These are phyloP conservation scores for Saxidomus purpurata DNA, from an alignment of 1,140 invertebrate genomes.

Conservation along the genomic window DNA sequence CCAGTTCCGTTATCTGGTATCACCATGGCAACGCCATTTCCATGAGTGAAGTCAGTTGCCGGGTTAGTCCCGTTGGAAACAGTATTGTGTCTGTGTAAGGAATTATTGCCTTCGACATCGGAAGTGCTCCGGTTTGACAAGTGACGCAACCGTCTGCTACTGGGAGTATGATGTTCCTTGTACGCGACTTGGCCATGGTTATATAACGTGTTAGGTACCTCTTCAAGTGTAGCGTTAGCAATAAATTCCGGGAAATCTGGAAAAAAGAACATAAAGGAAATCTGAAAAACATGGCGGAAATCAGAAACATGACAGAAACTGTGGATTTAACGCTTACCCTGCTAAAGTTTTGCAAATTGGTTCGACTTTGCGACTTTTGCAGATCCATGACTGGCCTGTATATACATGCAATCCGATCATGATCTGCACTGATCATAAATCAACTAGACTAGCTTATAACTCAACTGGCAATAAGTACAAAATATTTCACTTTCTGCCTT, in stretches of 20 bases:
- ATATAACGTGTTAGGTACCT: slow-evolving; percentile 75
- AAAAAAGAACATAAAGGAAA: slow-evolving; percentile 35
- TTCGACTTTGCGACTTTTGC: too few species aligned
- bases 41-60: slow-evolving; percentile 13
- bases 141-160: slow-evolving; percentile 49
- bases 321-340: too few species aligned
- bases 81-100: slow-evolving; percentile 75
- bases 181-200: slow-evolving; percentile 14
- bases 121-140: background rate
- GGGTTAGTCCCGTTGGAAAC: slow-evolving; percentile 77
- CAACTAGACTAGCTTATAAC: too few species aligned
- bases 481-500: too few species aligned
- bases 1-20: background rate
- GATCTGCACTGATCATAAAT: too few species aligned
- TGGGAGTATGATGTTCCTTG: slow-evolving; percentile 60
- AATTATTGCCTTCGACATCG: background rate
- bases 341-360: background rate
- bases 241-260: slow-evolving; percentile 77
- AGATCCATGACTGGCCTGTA: too few species aligned
- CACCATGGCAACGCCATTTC: background rate
- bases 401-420: too few species aligned
- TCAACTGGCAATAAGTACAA: too few species aligned
- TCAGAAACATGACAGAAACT: too few species aligned
- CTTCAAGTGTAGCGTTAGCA: slow-evolving; percentile 74
- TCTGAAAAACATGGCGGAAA: too few species aligned